These are phyloP conservation scores for Myocastor coypus DNA, from an alignment of 2,113 vertebrate genomes.

Conservation along the genomic window DNA sequence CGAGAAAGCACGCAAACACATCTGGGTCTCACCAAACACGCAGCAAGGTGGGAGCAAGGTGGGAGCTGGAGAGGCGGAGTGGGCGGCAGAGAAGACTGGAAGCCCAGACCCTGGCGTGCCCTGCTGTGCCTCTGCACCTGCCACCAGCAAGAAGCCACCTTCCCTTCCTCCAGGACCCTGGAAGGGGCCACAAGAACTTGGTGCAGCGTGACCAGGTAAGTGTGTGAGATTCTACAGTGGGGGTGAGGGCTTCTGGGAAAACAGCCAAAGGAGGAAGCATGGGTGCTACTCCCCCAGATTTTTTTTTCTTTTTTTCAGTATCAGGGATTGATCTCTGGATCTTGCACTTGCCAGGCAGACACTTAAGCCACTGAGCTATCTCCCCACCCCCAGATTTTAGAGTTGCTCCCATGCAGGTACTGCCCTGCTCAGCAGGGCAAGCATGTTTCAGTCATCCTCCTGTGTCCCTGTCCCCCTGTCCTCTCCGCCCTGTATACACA, in stretches of 20 bases:
- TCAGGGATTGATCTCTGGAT: too few species aligned
- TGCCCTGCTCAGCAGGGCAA: not conserved
- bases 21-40: not conserved
- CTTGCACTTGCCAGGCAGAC: too few species aligned
- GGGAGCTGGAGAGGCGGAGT: not conserved
- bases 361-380: too few species aligned
- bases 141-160: not conserved
- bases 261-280: not conserved
- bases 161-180: not conserved
- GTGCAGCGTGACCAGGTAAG: not conserved
- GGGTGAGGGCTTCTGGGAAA: not conserved
- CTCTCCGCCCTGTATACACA: not conserved
- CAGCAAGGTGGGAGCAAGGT: too few species aligned
- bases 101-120: not conserved
- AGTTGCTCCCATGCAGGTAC: not conserved
- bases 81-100: not conserved
- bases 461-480: too few species aligned
- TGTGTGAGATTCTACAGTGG: not conserved
- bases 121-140: not conserved
- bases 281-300: not conserved
- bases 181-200: not conserved
- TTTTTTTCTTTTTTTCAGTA: too few species aligned
- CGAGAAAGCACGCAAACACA: not conserved
- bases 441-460: too few species aligned
- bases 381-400: not conserved